Conservation (phyloP, 2,797 vertebrate species). For the Arctocebus calabarensis region DNA sequence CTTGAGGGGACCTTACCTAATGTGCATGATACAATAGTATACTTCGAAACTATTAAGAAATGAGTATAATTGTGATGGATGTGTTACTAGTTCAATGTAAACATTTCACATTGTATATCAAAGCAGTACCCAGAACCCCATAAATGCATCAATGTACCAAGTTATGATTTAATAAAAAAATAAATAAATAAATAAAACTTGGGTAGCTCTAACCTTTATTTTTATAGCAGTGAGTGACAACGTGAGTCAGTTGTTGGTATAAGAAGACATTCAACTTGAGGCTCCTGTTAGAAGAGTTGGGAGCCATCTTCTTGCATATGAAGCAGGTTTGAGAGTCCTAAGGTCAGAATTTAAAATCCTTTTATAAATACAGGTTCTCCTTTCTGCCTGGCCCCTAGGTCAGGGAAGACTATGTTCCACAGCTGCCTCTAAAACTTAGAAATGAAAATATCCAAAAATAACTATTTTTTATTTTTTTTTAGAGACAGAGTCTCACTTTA, state of each 20-base stretch:
- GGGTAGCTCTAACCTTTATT: neutral
- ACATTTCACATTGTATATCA: too few relatives aligned
- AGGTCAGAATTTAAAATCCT: neutral
- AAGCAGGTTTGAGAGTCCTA: neutral
- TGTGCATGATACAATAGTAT: too few relatives aligned
- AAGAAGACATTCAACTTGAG: neutral
- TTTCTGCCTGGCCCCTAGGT: neutral
- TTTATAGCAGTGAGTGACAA: neutral
- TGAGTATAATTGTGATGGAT: too few relatives aligned
- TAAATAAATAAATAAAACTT: neutral
- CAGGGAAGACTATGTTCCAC: neutral
- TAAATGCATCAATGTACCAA: too few relatives aligned
- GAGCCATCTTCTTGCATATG: neutral
- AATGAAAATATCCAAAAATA: neutral
- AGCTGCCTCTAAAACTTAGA: conserved; percentile 19
- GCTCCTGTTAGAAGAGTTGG: neutral
- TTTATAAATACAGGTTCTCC: neutral
- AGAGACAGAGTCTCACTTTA: too few relatives aligned
- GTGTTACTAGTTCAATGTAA: too few relatives aligned
- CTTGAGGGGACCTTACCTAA: too few relatives aligned
- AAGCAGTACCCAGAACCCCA: too few relatives aligned
- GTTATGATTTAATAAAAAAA: too few relatives aligned
- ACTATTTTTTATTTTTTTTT: too few relatives aligned
- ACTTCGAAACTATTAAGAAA: too few relatives aligned
- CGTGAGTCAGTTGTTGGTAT: neutral